Evolutionary conservation across 2,113 vertebrate species (phyloP).

Genomic region (Hystrix brachyura): DNA sequence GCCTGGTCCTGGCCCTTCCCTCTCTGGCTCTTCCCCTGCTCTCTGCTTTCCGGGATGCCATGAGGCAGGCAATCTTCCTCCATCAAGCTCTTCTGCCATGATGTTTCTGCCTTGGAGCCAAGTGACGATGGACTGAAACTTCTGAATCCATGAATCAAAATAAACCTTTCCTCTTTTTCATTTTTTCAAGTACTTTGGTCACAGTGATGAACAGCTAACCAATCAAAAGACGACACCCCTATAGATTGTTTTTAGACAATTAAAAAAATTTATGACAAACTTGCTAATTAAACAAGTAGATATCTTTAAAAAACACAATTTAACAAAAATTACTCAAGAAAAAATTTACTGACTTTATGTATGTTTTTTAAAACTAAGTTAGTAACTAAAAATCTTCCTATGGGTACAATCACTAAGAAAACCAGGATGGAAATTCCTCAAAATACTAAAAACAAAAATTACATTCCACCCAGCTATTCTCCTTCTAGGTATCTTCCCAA

Average conservation of each 20-base stretch:
- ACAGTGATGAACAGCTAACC: not conserved
- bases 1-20: not conserved
- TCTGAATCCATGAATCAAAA: not conserved
- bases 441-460: not conserved
- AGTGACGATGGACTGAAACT: not conserved
- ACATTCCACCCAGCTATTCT: not conserved
- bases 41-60: not conserved
- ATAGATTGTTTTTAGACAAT: not conserved
- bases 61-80: not conserved
- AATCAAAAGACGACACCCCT: not conserved
- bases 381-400: constrained; percentile 18
- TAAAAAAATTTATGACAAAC: not conserved
- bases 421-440: not conserved
- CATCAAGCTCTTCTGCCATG: not conserved
- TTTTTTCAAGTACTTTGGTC: not conserved
- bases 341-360: not conserved
- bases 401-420: not conserved
- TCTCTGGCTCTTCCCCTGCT: not conserved
- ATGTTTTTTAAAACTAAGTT: constrained; percentile 15
- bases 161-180: not conserved
- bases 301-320: constrained; percentile 45
- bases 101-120: not conserved
- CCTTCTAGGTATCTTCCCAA: not conserved
- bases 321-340: not conserved
- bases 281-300: constrained; percentile 24